Conservation (phyloP, 2,797 vertebrate genomes). For the Cercopithecus mitis region DNA sequence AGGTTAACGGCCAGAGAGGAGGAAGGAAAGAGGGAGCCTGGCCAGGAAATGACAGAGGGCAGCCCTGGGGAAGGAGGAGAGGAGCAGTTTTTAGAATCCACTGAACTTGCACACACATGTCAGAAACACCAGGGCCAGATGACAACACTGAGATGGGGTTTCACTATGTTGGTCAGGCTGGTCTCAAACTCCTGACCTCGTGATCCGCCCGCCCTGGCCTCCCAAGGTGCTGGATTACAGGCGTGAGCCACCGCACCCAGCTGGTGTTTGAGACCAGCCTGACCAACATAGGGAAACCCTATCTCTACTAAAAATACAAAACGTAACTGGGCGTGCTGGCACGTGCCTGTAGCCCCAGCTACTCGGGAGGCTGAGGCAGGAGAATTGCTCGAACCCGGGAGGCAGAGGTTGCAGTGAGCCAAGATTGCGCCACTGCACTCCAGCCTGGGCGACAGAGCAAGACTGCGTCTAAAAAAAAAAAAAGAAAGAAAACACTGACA, state of each 20-base stretch:
- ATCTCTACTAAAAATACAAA: background rate
- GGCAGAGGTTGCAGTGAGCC: background rate
- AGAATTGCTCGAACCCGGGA: background rate
- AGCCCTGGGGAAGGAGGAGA: background rate
- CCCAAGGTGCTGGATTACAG: too few relatives aligned
- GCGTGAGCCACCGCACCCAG: too few relatives aligned
- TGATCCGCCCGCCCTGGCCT: too few relatives aligned
- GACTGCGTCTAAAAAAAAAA: background rate
- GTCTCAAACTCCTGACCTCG: too few relatives aligned
- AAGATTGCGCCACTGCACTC: background rate
- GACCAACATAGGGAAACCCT: background rate
- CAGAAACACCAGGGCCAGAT: background rate
- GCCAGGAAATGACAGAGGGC: background rate
- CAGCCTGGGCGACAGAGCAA: background rate
- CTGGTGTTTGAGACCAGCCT: background rate
- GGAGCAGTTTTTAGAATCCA: background rate
- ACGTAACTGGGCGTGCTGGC: rapidly evolving
- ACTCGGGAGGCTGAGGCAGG: background rate
- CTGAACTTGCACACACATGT: background rate
- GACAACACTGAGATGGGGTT: background rate
- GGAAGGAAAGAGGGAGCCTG: background rate
- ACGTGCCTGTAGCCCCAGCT: background rate
- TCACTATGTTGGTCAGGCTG: too few relatives aligned
- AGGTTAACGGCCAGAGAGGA: background rate
- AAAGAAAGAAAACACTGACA: background rate